phyloP scores from a whole-genome alignment of 2,113 vertebrate species.

The Pseudopodoces humilis region DNA sequence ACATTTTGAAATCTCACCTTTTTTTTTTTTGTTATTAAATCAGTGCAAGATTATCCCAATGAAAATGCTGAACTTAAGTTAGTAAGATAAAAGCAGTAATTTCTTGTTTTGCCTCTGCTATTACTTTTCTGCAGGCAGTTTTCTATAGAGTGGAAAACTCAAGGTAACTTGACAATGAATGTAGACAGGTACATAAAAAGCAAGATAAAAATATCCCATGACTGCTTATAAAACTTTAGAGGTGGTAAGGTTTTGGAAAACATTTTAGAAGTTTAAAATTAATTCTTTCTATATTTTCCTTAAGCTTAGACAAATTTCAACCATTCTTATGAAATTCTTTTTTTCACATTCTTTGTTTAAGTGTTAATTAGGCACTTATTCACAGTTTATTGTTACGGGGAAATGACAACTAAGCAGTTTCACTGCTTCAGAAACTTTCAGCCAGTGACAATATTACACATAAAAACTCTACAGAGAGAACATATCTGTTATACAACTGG shows the following conservation, averaged over 20 bases:
- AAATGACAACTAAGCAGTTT: not conserved
- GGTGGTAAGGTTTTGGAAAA: not conserved
- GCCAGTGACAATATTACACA: not conserved
- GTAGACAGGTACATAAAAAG: not conserved
- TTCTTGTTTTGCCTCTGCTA: not conserved
- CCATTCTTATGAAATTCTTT: not conserved
- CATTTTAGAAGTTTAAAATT: not conserved
- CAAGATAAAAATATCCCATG: not conserved
- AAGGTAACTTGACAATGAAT: not conserved
- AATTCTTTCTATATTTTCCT: not conserved
- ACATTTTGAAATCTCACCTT: not conserved
- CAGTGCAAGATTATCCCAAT: not conserved
- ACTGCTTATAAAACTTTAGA: not conserved
- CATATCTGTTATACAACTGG: not conserved
- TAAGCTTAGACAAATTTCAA: not conserved
- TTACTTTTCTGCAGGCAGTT: not conserved
- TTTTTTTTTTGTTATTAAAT: not conserved
- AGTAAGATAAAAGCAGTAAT: not conserved
- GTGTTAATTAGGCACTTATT: not conserved
- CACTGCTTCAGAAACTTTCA: not conserved
- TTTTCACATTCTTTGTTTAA: not conserved
- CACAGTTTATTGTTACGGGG: not conserved
- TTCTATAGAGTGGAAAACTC: not conserved
- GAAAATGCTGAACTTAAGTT: not conserved
- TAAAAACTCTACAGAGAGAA: not conserved